Evolutionary conservation across 2,888 invertebrate species (phyloP).

Genomic region (Calephelis perditalis): DNA sequence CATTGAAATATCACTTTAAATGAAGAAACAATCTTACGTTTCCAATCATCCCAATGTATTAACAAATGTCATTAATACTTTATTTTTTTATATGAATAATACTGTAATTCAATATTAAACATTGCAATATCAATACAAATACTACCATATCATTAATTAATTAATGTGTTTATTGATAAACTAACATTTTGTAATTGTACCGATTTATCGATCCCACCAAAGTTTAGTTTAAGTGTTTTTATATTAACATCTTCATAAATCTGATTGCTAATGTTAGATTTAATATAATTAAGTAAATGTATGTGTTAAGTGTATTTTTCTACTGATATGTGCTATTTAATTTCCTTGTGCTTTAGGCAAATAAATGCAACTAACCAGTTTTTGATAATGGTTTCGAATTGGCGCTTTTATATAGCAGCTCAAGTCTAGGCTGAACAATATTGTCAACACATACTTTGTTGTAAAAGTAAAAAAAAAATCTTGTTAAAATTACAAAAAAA

Average conservation of each 20-base stretch:
- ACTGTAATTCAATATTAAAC: background rate
- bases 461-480: too few relatives aligned
- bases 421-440: too few relatives aligned
- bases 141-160: slow-evolving; percentile 7
- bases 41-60: too few relatives aligned
- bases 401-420: too few relatives aligned
- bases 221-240: slow-evolving; percentile 71
- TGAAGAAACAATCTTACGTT: too few relatives aligned
- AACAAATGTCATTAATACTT: background rate
- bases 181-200: slow-evolving; percentile 25
- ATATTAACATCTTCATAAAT: slow-evolving; percentile 47
- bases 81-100: slow-evolving; percentile 2
- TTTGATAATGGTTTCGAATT: background rate
- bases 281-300: slow-evolving; percentile 32
- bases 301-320: slow-evolving; percentile 26
- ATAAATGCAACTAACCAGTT: slow-evolving; percentile 16
- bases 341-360: slow-evolving; percentile 16
- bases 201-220: slow-evolving; percentile 72
- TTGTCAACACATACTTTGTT: too few relatives aligned
- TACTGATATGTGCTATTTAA: slow-evolving; percentile 21
- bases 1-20: too few relatives aligned
- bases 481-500: too few relatives aligned
- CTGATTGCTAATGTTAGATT: slow-evolving; percentile 34
- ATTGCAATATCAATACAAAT: slow-evolving; percentile 44
- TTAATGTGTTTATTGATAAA: slow-evolving; percentile 14